phyloP scores from a whole-genome alignment of 2,888 invertebrate species.

The Nemotelus nigrinus region DNA sequence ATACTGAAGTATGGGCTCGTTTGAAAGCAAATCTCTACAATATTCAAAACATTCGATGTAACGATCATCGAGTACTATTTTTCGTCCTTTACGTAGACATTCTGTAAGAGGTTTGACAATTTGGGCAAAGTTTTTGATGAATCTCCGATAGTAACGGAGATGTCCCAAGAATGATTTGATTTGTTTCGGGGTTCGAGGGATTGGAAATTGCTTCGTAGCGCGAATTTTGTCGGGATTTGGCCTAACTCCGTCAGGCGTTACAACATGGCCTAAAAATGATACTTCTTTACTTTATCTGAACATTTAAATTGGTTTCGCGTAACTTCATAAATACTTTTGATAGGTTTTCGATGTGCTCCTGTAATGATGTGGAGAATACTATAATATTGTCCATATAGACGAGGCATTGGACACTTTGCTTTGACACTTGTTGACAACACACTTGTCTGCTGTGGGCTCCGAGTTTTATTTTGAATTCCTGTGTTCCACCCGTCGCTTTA shows the following conservation, averaged over 20 bases:
- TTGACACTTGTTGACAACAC: too few species aligned
- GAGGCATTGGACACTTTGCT: too few species aligned
- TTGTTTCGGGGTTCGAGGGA: constrained; percentile 37
- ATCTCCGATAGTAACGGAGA: constrained; percentile 46
- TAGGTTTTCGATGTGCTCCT: constrained; percentile 54
- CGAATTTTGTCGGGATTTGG: constrained; percentile 50
- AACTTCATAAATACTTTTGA: constrained; percentile 51
- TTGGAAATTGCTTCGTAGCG: not conserved
- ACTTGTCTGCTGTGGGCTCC: too few species aligned
- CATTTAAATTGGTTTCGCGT: too few species aligned
- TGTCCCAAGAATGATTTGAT: constrained; percentile 50
- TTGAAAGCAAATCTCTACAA: too few species aligned
- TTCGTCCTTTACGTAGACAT: constrained; percentile 55
- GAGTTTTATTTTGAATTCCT: too few species aligned
- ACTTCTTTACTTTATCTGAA: too few species aligned
- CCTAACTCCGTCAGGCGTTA: not conserved
- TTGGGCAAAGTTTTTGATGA: constrained; percentile 38
- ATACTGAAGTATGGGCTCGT: too few species aligned
- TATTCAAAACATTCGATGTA: constrained; percentile 50
- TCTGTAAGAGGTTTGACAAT: constrained; percentile 50
- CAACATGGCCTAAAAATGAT: too few species aligned
- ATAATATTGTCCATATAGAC: constrained; percentile 57
- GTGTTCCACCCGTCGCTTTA: too few species aligned
- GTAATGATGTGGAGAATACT: constrained; percentile 53
- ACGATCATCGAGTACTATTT: constrained; percentile 58